Conservation (phyloP, 2,888 invertebrate species). For the Meganola albula region DNA sequence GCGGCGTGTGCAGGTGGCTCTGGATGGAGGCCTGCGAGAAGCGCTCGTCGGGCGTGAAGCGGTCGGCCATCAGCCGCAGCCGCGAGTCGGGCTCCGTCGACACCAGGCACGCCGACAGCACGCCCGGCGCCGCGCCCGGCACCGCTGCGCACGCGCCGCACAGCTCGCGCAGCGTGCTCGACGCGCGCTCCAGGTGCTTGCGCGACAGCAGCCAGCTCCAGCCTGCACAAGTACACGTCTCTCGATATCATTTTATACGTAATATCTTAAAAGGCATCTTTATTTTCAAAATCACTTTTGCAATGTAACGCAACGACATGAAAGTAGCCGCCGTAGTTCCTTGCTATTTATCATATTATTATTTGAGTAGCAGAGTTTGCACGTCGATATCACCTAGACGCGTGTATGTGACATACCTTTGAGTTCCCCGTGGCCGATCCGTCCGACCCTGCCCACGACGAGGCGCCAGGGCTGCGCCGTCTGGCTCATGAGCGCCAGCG, state of each 20-base stretch:
- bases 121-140: constrained; percentile 90
- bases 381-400: no score
- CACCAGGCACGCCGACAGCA: constrained; percentile 98
- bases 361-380: no score
- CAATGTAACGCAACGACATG: no score
- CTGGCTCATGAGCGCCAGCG: constrained; percentile 95
- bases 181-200: constrained; percentile 92
- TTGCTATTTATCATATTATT: no score
- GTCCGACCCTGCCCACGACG: constrained; percentile 96
- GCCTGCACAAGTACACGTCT: constrained; percentile 60
- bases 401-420: no score
- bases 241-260: no score
- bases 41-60: constrained; percentile 96
- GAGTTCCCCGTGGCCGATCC: constrained; percentile 98
- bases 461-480: constrained; percentile 96
- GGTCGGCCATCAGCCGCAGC: constrained; percentile 94
- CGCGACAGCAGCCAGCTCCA: constrained; percentile 97
- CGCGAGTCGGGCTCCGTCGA: constrained; percentile 94
- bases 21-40: constrained; percentile 92
- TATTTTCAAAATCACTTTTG: no score
- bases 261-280: no score
- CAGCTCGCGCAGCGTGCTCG: constrained; percentile 91
- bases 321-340: no score
- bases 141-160: constrained; percentile 92
- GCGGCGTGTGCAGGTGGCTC: constrained; percentile 94